These are phyloP conservation scores for Ophioderma brevispina DNA, from an alignment of 35 echinoderm and acorn worm species.

Conservation along the genomic window DNA sequence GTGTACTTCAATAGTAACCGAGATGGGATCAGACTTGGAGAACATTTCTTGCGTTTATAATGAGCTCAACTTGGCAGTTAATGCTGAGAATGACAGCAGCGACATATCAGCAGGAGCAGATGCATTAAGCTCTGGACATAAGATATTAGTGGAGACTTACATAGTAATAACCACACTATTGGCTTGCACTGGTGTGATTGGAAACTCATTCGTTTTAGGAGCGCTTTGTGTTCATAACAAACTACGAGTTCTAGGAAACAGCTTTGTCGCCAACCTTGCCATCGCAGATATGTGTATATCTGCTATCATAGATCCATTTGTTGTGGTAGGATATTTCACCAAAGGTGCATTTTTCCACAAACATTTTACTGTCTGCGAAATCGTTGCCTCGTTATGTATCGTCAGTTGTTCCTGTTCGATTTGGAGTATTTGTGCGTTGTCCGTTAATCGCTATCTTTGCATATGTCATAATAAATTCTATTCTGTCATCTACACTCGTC, in stretches of 20 bases:
- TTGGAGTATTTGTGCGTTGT: constrained; percentile 36
- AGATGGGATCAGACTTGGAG: no score
- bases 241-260: not conserved
- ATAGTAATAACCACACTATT: not conserved
- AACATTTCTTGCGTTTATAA: no score
- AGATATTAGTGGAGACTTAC: no score
- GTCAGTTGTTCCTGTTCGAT: constrained; percentile 26
- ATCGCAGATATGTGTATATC: not conserved
- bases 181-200: not conserved
- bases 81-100: no score
- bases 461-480: constrained; percentile 34
- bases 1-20: no score
- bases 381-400: constrained; percentile 25
- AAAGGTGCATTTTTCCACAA: not conserved
- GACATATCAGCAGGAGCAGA: no score
- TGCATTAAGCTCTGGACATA: no score
- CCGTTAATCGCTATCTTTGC: constrained; percentile 40
- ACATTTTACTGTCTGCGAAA: not conserved
- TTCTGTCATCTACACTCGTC: constrained; percentile 43
- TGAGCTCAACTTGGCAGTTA: no score
- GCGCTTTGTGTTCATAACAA: not conserved
- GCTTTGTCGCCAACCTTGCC: not conserved
- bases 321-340: not conserved
- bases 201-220: not conserved
- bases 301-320: not conserved